Evolutionary conservation across 2,888 invertebrate genomes (phyloP).

Genomic region (Notodonta dromedarius): DNA sequence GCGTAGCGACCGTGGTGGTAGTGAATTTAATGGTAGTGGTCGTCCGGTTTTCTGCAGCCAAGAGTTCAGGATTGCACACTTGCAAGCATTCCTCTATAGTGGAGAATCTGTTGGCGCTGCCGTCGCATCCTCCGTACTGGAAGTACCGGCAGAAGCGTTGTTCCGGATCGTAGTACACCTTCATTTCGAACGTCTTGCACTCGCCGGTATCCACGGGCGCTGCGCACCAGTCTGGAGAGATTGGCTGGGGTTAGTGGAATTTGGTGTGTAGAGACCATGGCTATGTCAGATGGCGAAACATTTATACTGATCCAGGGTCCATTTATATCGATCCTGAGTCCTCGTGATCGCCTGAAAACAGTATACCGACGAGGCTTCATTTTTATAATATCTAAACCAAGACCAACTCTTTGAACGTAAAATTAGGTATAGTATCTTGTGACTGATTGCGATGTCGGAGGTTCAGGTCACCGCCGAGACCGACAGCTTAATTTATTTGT

Average conservation of each 20-base stretch:
- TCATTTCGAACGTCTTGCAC: neutral
- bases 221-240: neutral
- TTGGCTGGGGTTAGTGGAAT: neutral
- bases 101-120: constrained; percentile 5
- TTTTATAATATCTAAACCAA: no score
- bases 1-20: neutral
- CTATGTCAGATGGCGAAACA: neutral
- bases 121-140: neutral
- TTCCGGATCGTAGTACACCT: neutral
- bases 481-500: no score
- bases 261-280: neutral
- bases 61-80: neutral
- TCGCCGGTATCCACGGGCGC: neutral
- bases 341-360: no score
- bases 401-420: no score
- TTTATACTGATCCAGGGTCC: no score
- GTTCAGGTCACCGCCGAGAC: no score
- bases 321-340: no score
- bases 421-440: no score
- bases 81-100: constrained; percentile 1
- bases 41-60: no score
- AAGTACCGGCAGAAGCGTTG: neutral
- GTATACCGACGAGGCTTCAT: no score
- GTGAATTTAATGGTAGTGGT: neutral
- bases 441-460: no score